These are phyloP conservation scores for Mastomys coucha DNA, from an alignment of 2,113 vertebrate species.

Conservation along the genomic window DNA sequence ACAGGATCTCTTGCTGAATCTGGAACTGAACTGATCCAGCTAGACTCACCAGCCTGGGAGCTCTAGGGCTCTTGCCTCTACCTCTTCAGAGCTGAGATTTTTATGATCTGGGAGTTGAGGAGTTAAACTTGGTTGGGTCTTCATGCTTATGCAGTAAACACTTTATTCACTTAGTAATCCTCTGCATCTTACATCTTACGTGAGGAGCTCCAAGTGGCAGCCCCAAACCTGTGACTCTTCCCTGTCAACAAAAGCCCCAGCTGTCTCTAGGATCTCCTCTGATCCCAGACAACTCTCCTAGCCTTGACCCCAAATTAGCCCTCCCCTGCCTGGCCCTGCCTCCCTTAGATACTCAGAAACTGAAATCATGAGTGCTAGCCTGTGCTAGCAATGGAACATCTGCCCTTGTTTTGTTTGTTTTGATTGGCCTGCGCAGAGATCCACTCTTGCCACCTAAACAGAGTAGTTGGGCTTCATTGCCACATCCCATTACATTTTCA, in stretches of 20 bases:
- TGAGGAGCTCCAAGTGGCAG: rapidly evolving
- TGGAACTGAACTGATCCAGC: neutral
- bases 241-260: neutral
- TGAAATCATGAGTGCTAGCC: conserved; percentile 58
- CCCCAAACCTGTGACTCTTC: neutral
- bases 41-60: neutral
- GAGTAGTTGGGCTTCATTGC: neutral
- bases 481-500: no score
- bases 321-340: conserved; percentile 61
- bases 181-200: neutral
- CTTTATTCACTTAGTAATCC: neutral
- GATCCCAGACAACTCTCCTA: conserved; percentile 37
- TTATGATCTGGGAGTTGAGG: neutral
- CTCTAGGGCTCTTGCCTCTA: neutral
- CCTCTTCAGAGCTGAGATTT: neutral
- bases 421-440: neutral
- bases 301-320: conserved; percentile 68
- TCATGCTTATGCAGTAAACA: neutral
- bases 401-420: neutral
- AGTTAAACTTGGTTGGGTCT: neutral
- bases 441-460: neutral
- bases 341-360: conserved; percentile 66
- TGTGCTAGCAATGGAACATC: conserved; percentile 33
- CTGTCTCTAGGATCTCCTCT: neutral
- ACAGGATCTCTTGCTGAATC: neutral